Base-by-base conservation (phyloP, 2,797 vertebrate genomes). In the Pseudochaenichthys georgianus region DNA sequence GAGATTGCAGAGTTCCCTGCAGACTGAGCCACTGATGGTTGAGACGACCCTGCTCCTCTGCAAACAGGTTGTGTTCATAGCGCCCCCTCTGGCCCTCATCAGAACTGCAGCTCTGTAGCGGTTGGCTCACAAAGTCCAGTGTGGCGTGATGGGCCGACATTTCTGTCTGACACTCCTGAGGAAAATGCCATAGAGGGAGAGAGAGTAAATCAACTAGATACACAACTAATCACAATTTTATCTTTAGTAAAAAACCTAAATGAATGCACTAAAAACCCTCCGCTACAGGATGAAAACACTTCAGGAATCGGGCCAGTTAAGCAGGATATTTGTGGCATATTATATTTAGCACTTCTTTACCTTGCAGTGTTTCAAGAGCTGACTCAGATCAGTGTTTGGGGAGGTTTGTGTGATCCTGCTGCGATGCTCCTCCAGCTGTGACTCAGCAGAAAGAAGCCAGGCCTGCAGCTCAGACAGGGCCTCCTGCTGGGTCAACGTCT, bases 91-190 rank as follows among this genome's bases (percentile, higher is more conserved):
- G 95, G 38, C 89, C 91, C 0, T 95, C 93, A 13, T 91, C 93
- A 13, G 92, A 87, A 54, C 91, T 92, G 75, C 94, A 95, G 2
- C 91, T 80, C 70, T 94, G 94, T 34, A 96, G 80, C 0, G 94
- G 95, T 89, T 96, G 97, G 92, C 95, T 96, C 23, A 96, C 92
- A 58, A 92, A 95, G 82, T 98, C 97, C 48, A 97, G 90, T 0
- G 94, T 92, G 90, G 95, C 94, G 83, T 96, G 96, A 66, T 94
- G 95, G 10, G 94, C 92, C 41, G 88, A 88, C 92, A 96, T 93
- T 87, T 96, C 96, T 64, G 88, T 89, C 87, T 90, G 91, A 69
- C 92, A 91, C 48, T 90, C 95, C 98, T 99, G 78, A 48, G 17
- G 23, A 5, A 57, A 8, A 64, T 11, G 17, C 13, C 13, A 3